Percentiles rank a stretch among this genome's conserved stretches.
phyloP scores from a whole-genome alignment of 2,113 vertebrate species.

The Prolemur simus region DNA sequence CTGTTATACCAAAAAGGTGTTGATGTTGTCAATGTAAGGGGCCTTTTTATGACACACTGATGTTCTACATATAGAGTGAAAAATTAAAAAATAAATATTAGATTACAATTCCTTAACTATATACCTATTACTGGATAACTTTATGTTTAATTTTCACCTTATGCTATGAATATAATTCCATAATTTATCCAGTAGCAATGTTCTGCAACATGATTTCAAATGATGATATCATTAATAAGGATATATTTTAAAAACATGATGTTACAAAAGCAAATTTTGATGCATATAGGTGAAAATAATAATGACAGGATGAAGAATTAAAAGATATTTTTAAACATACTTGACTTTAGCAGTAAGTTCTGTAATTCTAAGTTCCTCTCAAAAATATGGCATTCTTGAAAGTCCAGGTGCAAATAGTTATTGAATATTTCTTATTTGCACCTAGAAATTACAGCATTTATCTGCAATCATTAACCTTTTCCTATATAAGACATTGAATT shows the following conservation, averaged over 20 bases:
- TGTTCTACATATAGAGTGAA: neutral
- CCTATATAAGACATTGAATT: neutral
- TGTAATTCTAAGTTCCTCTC: neutral
- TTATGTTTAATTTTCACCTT: neutral
- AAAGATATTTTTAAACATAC: slow-evolving; percentile 2
- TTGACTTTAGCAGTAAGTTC: neutral
- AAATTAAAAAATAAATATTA: neutral
- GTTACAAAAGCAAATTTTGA: neutral
- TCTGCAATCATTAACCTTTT: slow-evolving; percentile 6
- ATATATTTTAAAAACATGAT: neutral
- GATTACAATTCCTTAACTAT: neutral
- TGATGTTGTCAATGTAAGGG: neutral
- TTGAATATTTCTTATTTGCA: neutral
- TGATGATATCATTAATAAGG: neutral
- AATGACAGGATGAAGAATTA: neutral
- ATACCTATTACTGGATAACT: neutral
- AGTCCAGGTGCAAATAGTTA: neutral
- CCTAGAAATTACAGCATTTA: neutral
- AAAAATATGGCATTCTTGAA: neutral
- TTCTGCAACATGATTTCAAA: neutral
- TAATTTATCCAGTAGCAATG: neutral
- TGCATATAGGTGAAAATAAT: neutral
- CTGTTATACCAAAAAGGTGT: neutral
- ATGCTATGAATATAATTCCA: neutral
- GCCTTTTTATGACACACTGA: neutral